These are phyloP conservation scores for Microtus richardsoni DNA, from an alignment of 2,113 vertebrate species.

Conservation along the genomic window DNA sequence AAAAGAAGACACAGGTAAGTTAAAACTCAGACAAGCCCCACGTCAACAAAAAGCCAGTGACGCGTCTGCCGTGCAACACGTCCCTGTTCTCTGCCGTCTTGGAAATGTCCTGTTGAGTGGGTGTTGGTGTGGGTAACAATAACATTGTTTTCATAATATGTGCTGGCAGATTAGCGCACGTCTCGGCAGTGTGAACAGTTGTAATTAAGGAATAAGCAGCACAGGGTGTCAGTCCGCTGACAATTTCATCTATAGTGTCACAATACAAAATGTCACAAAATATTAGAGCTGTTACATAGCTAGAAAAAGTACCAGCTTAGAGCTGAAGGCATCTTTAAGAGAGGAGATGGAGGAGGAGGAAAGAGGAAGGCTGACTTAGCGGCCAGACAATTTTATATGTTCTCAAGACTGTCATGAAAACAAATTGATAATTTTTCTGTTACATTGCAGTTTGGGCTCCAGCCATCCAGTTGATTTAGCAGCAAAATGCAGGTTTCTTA, in stretches of 20 bases:
- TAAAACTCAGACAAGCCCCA: conserved; percentile 2
- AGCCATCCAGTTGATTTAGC: conserved; percentile 83
- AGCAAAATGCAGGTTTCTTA: conserved; percentile 73
- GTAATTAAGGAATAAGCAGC: conserved; percentile 91
- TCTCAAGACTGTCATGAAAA: conserved; percentile 87
- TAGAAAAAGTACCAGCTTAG: conserved; percentile 86
- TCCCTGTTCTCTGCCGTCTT: conserved; percentile 87
- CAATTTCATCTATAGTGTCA: conserved; percentile 92
- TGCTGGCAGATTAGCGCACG: conserved; percentile 89
- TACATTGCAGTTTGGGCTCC: conserved; percentile 84
- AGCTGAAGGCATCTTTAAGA: conserved; percentile 76
- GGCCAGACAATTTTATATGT: conserved; percentile 86
- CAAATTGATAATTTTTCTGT: conserved; percentile 87
- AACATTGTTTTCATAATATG: conserved; percentile 90
- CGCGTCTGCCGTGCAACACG: conserved; percentile 81
- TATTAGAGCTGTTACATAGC: conserved; percentile 90
- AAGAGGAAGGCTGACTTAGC: conserved; percentile 83
- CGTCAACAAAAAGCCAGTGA: conserved; percentile 72
- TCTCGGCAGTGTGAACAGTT: conserved; percentile 90
- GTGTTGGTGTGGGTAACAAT: conserved; percentile 91
- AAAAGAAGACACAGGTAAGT: conserved; percentile 65
- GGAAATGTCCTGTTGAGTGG: conserved; percentile 88
- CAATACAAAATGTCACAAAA: conserved; percentile 92
- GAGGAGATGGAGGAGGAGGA: conserved; percentile 72
- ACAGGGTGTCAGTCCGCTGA: conserved; percentile 91